Evolutionary conservation across 35 echinoderm and acorn worm species (phyloP).

Genomic region (Stichopus chloronotus): DNA sequence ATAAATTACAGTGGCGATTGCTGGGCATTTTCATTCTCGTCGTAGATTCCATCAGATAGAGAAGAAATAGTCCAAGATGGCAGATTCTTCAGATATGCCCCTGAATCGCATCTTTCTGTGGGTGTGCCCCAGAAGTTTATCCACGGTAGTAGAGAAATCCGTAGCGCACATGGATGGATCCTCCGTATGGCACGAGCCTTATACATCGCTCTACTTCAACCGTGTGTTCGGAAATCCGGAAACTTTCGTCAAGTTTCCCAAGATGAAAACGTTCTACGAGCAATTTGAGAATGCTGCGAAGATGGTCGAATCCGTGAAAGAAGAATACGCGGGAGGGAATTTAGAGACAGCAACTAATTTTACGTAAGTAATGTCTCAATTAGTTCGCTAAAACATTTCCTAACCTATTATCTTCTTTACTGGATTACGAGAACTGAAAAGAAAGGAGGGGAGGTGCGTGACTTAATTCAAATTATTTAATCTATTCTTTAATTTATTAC

Average conservation of each 20-base stretch:
- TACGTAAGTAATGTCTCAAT: neutral
- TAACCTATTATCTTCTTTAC: no score
- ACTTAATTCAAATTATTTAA: no score
- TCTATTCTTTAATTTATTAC: no score
- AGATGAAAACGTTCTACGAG: neutral
- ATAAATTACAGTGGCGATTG: no score
- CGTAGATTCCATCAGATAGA: no score
- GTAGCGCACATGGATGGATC: neutral
- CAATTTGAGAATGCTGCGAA: neutral
- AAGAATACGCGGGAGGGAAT: neutral
- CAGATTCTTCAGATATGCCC: neutral
- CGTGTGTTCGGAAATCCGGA: neutral
- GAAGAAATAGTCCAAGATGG: no score
- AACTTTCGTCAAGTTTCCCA: neutral
- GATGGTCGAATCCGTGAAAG: neutral
- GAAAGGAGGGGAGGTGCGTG: no score
- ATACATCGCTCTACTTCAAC: slow-evolving; percentile 12
- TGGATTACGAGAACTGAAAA: no score
- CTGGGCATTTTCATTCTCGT: no score
- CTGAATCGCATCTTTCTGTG: neutral
- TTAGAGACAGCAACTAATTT: neutral
- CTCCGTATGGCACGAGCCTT: slow-evolving; percentile 24
- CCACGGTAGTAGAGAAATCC: neutral
- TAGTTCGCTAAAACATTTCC: no score
- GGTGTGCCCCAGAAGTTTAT: neutral